These are phyloP conservation scores for Thereva nobilitata DNA, from an alignment of 2,888 invertebrate species.

Conservation along the genomic window DNA sequence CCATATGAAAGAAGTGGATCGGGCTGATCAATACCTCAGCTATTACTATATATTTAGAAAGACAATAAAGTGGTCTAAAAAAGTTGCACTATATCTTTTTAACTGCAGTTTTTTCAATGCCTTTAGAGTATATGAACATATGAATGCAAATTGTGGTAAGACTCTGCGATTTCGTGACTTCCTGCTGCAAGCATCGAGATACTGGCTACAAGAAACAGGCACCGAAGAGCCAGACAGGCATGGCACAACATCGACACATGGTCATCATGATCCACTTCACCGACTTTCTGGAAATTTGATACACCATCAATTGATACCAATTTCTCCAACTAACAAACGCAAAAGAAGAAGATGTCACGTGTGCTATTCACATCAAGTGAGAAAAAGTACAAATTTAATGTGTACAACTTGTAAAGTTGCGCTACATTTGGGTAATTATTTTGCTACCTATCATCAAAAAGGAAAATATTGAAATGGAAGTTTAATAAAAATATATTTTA, in stretches of 20 bases:
- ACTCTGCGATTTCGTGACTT: not conserved
- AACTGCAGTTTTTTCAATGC: not conserved
- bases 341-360: conserved; percentile 18
- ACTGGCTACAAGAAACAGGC: not conserved
- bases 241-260: not conserved
- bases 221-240: not conserved
- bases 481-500: not conserved
- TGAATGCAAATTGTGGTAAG: conserved; percentile 8
- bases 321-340: conserved; percentile 17
- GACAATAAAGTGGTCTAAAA: no score
- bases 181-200: not conserved
- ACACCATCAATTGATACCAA: conserved; percentile 5
- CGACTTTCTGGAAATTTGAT: conserved; percentile 6
- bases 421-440: not conserved
- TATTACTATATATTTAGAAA: no score
- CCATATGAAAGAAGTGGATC: no score
- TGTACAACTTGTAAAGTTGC: conserved; percentile 1
- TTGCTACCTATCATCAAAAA: not conserved
- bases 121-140: conserved; percentile 1
- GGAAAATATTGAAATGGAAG: conserved; percentile 1
- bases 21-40: no score
- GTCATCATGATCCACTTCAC: conserved; percentile 8
- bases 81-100: conserved; percentile 13
- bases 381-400: no score
- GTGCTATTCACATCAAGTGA: conserved; percentile 6